Evolutionary conservation across 2,888 invertebrate genomes (phyloP).

Genomic region (Cephus runcator): DNA sequence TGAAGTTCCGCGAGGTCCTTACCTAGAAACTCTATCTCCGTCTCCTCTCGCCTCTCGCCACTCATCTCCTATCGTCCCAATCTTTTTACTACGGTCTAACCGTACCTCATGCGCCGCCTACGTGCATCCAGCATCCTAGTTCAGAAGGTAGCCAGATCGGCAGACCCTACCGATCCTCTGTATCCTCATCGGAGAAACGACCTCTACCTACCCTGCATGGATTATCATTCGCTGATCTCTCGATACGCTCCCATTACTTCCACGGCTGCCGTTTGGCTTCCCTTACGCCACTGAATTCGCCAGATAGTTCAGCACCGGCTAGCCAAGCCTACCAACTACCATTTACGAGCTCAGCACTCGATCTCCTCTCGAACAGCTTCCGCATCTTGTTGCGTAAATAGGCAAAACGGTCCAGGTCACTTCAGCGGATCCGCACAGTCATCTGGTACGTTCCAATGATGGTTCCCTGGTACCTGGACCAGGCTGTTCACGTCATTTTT

Average conservation of each 20-base stretch:
- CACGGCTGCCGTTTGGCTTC: conserved; percentile 41
- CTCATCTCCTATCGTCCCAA: not conserved
- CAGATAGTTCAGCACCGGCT: not conserved
- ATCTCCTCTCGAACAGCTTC: not conserved
- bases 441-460: not conserved
- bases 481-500: not conserved
- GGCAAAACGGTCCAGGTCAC: not conserved
- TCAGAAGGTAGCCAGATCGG: not conserved
- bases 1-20: not conserved
- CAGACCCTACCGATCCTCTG: not conserved
- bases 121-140: not conserved
- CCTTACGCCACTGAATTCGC: conserved; percentile 16
- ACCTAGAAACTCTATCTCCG: not conserved
- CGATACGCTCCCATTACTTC: conserved; percentile 47
- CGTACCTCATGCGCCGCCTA: not conserved
- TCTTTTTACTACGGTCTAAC: not conserved
- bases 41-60: not conserved
- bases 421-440: not conserved
- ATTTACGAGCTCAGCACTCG: not conserved
- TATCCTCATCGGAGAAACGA: conserved; percentile 18
- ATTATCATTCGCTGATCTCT: conserved; percentile 47
- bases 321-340: not conserved
- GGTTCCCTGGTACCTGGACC: too few relatives aligned
- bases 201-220: conserved; percentile 42
- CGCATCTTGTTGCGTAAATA: not conserved